A percentile compares a stretch with the other conserved stretches of the same genome.
Evolutionary conservation across 1,140 invertebrate genomes (phyloP).

Genomic region (Drosophila pallidifrons): DNA sequence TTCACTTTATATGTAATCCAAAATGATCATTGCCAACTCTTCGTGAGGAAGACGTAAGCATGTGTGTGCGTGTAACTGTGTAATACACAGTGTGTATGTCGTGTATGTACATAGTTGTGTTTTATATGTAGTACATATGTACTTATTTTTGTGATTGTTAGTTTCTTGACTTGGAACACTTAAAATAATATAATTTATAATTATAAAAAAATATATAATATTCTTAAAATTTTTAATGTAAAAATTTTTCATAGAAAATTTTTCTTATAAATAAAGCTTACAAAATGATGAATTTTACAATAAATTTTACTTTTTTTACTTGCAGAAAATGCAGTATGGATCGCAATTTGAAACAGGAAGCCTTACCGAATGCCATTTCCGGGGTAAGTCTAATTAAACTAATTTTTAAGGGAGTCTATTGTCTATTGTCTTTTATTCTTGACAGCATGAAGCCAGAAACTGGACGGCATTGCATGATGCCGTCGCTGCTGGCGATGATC

Average conservation of each 20-base stretch:
- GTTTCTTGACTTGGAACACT: neutral
- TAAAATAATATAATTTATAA: neutral
- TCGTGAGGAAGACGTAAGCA: neutral
- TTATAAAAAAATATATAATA: too few species aligned
- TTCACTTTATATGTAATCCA: constrained; percentile 2
- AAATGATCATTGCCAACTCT: constrained; percentile 5
- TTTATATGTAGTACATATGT: neutral
- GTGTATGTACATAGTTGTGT: neutral
- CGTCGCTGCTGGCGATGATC: constrained; percentile 73
- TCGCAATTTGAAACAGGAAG: constrained; percentile 70
- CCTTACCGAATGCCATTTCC: constrained; percentile 73
- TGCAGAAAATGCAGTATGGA: constrained; percentile 78
- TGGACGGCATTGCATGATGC: constrained; percentile 78
- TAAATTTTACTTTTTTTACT: neutral
- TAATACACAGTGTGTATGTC: neutral
- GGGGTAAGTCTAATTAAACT: constrained; percentile 52
- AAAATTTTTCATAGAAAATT: too few species aligned
- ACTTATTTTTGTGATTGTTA: constrained; percentile 1
- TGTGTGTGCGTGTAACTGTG: neutral
- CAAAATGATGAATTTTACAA: too few species aligned
- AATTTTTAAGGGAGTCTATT: too few species aligned
- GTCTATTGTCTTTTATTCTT: too few species aligned
- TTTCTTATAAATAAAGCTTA: too few species aligned
- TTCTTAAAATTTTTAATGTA: too few species aligned
- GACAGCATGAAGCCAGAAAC: constrained; percentile 62